Base-by-base conservation (phyloP, 2,113 vertebrate species). In the Catagonus wagneri region DNA sequence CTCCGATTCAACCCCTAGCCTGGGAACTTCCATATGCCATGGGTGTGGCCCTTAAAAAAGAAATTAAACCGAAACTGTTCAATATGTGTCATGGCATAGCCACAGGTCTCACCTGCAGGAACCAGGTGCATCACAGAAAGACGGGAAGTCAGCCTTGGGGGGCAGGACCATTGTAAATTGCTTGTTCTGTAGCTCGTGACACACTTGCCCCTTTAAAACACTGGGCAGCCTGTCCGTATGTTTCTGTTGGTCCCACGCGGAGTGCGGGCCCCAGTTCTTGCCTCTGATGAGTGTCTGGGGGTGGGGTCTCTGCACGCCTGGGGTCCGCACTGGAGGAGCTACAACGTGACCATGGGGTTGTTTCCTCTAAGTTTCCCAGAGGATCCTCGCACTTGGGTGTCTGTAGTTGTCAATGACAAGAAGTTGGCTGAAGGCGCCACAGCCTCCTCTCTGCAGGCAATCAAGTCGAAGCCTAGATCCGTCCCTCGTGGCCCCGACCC, bases 341-440 rank as follows among this genome's bases (percentile, higher is more conserved):
- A 1, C 12, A 15, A 14, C 14, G 6, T 5, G 2, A 2, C 0
- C 1, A 44, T 5, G 22, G 22, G 12, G 1, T 27, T 17, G 39
- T 36, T 56, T 56, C 52, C 11, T 22, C 25, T 7, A 68, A 39
- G 36, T 56, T 52, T 34, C 78, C 69, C 4, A 10, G 52, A 68
- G 78, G 14, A 36, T 58, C 79, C 81, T 63, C 23, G 22, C 12
- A 10, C 56, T n/a, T 3, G 0, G 69, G 29, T 29, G n/a, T 87
- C 29, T 60, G 39, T 50, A 29, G 78, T 39, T 66, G 1, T 17
- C 65, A 86, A 79, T 56, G 60, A 25, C 2, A 83, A 68, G 32
- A 60, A 36, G 39, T 39, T 32, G 58, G 61, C 83, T 63, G 4
- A 36, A 29, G 75, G 60, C 60, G 52, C n/a, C 16, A 1, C 16